Conservation (phyloP, 2,888 invertebrate species). For the Macroteleia sp. region DNA sequence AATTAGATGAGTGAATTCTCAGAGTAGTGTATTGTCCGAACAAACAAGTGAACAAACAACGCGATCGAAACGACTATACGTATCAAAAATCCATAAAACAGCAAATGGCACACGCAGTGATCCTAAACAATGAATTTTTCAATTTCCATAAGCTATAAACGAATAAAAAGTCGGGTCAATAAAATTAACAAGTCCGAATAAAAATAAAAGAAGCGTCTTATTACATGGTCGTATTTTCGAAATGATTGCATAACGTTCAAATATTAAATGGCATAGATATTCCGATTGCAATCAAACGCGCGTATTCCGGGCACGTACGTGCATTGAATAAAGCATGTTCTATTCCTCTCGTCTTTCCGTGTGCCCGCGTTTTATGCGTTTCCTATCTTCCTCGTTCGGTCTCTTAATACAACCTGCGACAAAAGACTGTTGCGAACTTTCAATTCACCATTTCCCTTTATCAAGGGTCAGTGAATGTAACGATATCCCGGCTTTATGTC, state of each 20-base stretch:
- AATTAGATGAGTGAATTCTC: too few species aligned
- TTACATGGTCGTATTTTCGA: conserved; percentile 41
- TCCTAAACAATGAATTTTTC: conserved; percentile 24
- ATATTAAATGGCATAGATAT: conserved; percentile 58
- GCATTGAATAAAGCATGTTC: conserved; percentile 48
- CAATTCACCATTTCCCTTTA: conserved; percentile 64
- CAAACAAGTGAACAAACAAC: too few species aligned
- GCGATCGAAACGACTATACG: too few species aligned
- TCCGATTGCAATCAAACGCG: conserved; percentile 44
- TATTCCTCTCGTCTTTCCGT: conserved; percentile 21
- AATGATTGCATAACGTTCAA: conserved; percentile 50
- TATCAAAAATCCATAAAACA: background rate
- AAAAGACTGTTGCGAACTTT: conserved; percentile 58
- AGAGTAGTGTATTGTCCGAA: too few species aligned
- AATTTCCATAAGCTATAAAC: conserved; percentile 27
- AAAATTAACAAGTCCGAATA: conserved; percentile 28
- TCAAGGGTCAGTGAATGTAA: conserved; percentile 56
- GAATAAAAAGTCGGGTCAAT: conserved; percentile 23
- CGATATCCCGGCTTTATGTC: conserved; percentile 68
- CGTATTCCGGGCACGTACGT: conserved; percentile 48
- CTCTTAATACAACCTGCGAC: conserved; percentile 30
- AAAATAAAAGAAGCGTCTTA: conserved; percentile 28
- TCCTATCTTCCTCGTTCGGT: conserved; percentile 13
- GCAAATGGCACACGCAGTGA: too few species aligned
- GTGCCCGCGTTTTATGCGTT: conserved; percentile 27